These are phyloP conservation scores for Sphaerodactylus townsendi DNA, from an alignment of 2,113 vertebrate species.

Conservation along the genomic window DNA sequence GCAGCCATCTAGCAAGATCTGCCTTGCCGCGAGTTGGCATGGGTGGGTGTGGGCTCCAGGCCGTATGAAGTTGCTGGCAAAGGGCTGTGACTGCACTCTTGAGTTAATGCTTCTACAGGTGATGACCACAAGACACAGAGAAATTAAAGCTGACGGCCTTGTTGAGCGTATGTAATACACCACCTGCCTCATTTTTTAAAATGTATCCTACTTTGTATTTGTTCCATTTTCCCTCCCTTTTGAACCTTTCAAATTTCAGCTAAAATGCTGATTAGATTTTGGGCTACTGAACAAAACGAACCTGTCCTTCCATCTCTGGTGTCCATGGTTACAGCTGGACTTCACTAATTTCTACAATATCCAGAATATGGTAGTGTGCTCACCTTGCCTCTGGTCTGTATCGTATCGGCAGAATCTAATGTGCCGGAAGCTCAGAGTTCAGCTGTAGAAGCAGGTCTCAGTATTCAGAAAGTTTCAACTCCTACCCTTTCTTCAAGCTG, in stretches of 20 bases:
- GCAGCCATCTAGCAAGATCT: neutral
- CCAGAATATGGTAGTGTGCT: too few species aligned
- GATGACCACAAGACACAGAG: slow-evolving; percentile 41
- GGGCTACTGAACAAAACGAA: neutral
- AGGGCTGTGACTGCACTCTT: slow-evolving; percentile 34
- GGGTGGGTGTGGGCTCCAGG: neutral
- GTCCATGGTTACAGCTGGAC: slow-evolving; percentile 12
- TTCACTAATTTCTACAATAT: neutral
- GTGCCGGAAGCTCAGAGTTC: neutral
- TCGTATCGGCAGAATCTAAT: neutral
- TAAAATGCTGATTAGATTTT: neutral
- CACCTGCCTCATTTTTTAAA: slow-evolving; percentile 37
- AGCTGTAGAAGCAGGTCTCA: neutral
- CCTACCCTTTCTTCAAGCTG: neutral
- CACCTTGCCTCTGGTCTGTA: neutral
- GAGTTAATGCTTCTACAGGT: slow-evolving; percentile 59
- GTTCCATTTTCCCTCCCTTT: slow-evolving; percentile 19
- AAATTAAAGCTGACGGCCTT: slow-evolving; percentile 44
- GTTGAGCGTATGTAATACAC: slow-evolving; percentile 54
- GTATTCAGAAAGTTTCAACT: neutral
- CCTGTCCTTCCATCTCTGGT: neutral
- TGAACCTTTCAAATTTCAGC: slow-evolving; percentile 2
- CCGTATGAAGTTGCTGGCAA: neutral
- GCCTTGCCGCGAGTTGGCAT: neutral
- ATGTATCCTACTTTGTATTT: slow-evolving; percentile 18